Conservation (phyloP, 2,797 vertebrate genomes). For the Sebastes elongatus region DNA sequence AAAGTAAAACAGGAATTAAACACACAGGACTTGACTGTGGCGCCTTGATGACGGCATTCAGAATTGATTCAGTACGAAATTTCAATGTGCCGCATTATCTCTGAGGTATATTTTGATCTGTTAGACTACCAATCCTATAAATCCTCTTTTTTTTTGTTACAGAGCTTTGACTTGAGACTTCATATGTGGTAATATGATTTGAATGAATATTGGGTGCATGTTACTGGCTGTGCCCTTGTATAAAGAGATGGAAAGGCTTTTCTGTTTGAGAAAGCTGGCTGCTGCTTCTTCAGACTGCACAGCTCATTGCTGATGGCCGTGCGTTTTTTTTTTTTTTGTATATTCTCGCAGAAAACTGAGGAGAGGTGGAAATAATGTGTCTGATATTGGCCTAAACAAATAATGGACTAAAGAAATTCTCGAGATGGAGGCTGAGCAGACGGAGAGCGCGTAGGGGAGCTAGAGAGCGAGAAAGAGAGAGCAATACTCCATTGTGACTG, state of each 20-base stretch:
- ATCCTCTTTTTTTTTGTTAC: not conserved
- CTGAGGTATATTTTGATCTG: not conserved
- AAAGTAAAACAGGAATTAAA: not conserved
- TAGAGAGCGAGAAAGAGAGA: slow-evolving; percentile 54
- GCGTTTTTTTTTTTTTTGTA: slow-evolving; percentile 10
- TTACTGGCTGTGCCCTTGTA: not conserved
- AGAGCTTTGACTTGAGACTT: not conserved
- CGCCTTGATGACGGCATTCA: not conserved
- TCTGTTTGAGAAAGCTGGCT: not conserved
- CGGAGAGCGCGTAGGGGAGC: slow-evolving; percentile 53
- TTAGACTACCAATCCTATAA: not conserved
- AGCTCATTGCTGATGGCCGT: slow-evolving; percentile 7
- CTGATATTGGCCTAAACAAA: slow-evolving; percentile 70
- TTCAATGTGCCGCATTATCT: not conserved
- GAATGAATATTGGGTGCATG: slow-evolving; percentile 10
- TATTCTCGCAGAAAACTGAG: slow-evolving; percentile 50
- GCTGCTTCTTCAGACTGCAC: slow-evolving; percentile 6
- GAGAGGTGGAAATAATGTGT: slow-evolving; percentile 61
- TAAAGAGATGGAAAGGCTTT: slow-evolving; percentile 5
- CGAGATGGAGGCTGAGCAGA: slow-evolving; percentile 73
- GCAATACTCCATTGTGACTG: slow-evolving; percentile 75
- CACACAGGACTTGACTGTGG: not conserved
- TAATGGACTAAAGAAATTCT: slow-evolving; percentile 65
- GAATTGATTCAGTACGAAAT: not conserved
- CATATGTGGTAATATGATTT: slow-evolving; percentile 8